Evolutionary conservation across 2,797 vertebrate genomes (phyloP), one percentile per base, ranked within the genome.

Genomic region (Sciurus carolinensis): DNA sequence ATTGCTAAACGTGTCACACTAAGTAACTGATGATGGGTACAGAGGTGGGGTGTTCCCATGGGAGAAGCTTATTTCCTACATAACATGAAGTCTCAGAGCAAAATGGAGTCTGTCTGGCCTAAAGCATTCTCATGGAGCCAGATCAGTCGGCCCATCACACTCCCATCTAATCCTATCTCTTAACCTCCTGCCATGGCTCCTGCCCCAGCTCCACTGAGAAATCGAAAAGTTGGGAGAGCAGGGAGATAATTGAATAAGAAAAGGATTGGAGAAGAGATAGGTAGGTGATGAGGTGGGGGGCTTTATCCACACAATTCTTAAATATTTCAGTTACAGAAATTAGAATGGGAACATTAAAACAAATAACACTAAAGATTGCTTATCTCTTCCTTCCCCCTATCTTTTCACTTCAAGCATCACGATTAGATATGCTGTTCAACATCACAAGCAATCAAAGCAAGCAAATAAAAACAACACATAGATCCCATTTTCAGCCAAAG

Each of bases 381-480:
- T 79, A 62, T 85, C 36, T 84, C 20, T 95, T 93, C 3, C 12
- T 11, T 87, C 36, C 33, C 36, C 24, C 8, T 73, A 26, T 89
- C 2, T 82, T 83, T 33, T 79, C 52, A 94, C 10, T 72, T 92
- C n/a, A 93, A 77, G 5, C 36, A 42, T 80, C 47, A 33, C 47
- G 36, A 71, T 90, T 84, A 52, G 36, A 83, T 36, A 75, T 42
- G 36, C 22, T 87, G 50, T 82, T 90, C 76, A 92, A 52, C 24
- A 90, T 59, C 33, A 81, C 54, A 52, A 85, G 52, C 28, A 91
- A 86, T 72, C 2, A 88, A 92, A 92, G 30, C 18, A 88, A 80
- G 42, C 17, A 92, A 90, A 85, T 42, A 85, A 85, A 95, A 96
- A 73, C 33, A 91, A 75, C 67, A 90, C 17, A 92, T 57, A 76